Conservation (phyloP, 1,140 invertebrate species). For the Drosophila repletoides region DNA sequence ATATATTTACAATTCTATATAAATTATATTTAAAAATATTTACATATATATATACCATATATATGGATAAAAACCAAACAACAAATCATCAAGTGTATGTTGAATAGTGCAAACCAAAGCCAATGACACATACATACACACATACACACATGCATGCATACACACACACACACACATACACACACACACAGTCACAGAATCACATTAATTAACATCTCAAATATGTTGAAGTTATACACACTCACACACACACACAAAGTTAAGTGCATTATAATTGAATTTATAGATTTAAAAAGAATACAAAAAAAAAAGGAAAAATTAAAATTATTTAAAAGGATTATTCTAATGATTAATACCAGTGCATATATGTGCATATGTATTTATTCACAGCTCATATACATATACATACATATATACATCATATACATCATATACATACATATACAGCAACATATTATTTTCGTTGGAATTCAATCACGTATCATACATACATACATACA, state of each 20-base stretch:
- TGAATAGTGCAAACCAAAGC: conserved; percentile 3
- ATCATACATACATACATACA: conserved; percentile 37
- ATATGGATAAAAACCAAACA: conserved; percentile 33
- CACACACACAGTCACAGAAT: too few species aligned
- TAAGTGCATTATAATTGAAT: conserved; percentile 81
- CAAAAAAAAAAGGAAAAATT: conserved; percentile 30
- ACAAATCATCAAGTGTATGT: conserved; percentile 27
- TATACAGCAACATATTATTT: conserved; percentile 39
- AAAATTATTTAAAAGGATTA: conserved; percentile 73
- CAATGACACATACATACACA: conserved; percentile 39
- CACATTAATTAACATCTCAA: not conserved
- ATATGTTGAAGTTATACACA: conserved; percentile 30
- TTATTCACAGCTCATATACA: conserved; percentile 71
- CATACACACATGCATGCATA: conserved; percentile 23
- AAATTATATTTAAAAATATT: conserved; percentile 55
- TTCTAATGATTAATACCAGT: conserved; percentile 65
- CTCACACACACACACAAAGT: conserved; percentile 51
- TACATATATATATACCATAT: conserved; percentile 44
- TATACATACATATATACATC: too few species aligned
- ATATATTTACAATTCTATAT: conserved; percentile 55
- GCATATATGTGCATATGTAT: conserved; percentile 70
- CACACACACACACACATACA: conserved; percentile 3
- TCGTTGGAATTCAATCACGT: conserved; percentile 49
- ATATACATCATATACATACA: conserved; percentile 45
- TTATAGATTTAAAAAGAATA: conserved; percentile 68